Percentiles rank a stretch among this genome's conserved stretches.
Conservation (phyloP, 2,888 invertebrate genomes). For the Eulithis prunata region DNA sequence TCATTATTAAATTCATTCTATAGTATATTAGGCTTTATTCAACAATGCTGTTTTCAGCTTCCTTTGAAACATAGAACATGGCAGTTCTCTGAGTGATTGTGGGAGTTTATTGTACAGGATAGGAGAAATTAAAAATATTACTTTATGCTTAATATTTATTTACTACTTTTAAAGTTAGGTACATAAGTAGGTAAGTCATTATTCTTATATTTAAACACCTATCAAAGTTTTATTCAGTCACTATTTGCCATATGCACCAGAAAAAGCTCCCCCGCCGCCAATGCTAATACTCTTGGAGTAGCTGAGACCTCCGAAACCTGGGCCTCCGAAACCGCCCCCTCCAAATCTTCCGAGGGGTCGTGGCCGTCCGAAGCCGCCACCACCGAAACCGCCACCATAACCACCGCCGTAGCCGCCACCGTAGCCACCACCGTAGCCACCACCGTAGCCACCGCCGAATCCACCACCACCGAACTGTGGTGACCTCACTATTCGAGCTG, state of each 20-base stretch:
- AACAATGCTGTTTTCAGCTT: no score
- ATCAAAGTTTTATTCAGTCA: constrained; percentile 19
- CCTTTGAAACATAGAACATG: no score
- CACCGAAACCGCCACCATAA: constrained; percentile 10
- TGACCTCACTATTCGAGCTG: constrained; percentile 53
- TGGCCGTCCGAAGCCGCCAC: constrained; percentile 33
- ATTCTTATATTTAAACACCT: no score
- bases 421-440: constrained; percentile 21
- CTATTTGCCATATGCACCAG: constrained; percentile 41
- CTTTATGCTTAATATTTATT: no score
- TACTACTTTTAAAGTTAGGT: no score
- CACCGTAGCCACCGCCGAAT: constrained; percentile 27
- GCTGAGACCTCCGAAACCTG: constrained; percentile 42
- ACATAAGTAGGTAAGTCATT: no score
- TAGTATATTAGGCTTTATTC: no score
- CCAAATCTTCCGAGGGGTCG: constrained; percentile 42
- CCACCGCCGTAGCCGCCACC: constrained; percentile 2
- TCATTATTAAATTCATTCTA: no score
- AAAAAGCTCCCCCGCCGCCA: constrained; percentile 42
- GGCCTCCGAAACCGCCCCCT: constrained; percentile 28
- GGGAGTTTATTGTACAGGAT: no score
- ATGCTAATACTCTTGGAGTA: constrained; percentile 54
- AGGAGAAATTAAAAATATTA: no score
- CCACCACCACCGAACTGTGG: constrained; percentile 52
- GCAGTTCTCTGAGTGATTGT: no score